phyloP scores from a whole-genome alignment of 2,113 vertebrate species.

The Benitochromis conjunctus region DNA sequence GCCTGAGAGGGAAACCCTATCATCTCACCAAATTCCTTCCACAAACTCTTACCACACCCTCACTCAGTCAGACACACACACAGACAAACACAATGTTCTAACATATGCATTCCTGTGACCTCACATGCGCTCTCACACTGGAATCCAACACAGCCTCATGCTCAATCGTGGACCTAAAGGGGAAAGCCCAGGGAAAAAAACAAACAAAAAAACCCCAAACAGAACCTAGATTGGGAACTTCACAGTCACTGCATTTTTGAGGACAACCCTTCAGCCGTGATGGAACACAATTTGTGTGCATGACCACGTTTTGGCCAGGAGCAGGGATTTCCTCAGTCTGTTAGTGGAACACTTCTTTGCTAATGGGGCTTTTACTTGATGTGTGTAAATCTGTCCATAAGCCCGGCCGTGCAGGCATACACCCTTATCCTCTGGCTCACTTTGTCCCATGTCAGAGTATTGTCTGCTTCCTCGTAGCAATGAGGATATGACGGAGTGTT shows the following conservation, averaged over 20 bases:
- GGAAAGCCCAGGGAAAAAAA: slow-evolving; percentile 15
- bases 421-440: slow-evolving; percentile 51
- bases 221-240: slow-evolving; percentile 5
- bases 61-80: background rate
- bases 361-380: slow-evolving; percentile 29
- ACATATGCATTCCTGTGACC: background rate
- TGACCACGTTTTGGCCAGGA: background rate
- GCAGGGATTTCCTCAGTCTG: slow-evolving; percentile 60
- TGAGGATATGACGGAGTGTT: slow-evolving; percentile 60
- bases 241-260: slow-evolving; percentile 34
- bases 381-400: slow-evolving; percentile 39
- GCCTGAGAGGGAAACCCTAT: slow-evolving; percentile 65
- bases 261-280: slow-evolving; percentile 51
- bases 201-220: background rate
- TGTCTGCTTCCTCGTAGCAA: slow-evolving; percentile 33
- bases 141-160: background rate
- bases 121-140: background rate
- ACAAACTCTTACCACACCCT: slow-evolving; percentile 31
- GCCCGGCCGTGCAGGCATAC: slow-evolving; percentile 12
- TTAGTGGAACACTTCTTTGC: slow-evolving; percentile 17
- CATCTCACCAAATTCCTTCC: slow-evolving; percentile 57
- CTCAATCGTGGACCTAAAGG: background rate
- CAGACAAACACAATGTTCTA: background rate
- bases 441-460: slow-evolving; percentile 36
- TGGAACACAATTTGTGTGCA: slow-evolving; percentile 1